These are phyloP conservation scores for Delia radicum DNA, from an alignment of 1,140 invertebrate species.

Conservation along the genomic window DNA sequence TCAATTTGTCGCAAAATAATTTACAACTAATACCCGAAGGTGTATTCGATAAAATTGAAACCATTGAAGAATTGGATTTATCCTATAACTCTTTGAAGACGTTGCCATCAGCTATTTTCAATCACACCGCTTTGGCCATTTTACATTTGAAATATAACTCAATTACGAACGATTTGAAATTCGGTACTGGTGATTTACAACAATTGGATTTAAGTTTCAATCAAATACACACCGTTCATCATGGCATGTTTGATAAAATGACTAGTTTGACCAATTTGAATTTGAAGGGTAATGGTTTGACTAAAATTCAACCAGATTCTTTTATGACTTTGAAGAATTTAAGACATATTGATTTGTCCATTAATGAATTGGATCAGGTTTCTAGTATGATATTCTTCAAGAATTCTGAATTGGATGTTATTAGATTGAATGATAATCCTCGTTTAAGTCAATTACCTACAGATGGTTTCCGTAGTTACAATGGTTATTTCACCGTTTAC, in stretches of 20 bases:
- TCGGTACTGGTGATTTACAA: conserved; percentile 60
- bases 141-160: conserved; percentile 64
- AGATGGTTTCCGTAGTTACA: conserved; percentile 61
- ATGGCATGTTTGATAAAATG: conserved; percentile 66
- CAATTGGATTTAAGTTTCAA: conserved; percentile 67
- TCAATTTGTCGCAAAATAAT: conserved; percentile 66
- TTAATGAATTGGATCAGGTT: conserved; percentile 66
- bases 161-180: conserved; percentile 58
- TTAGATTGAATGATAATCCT: conserved; percentile 68
- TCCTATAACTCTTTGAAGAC: conserved; percentile 64
- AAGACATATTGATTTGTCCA: conserved; percentile 67
- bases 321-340: conserved; percentile 65
- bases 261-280: conserved; percentile 64
- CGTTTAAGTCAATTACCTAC: conserved; percentile 63
- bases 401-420: conserved; percentile 66
- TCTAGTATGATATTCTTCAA: conserved; percentile 66
- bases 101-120: conserved; percentile 63
- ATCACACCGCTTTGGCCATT: conserved; percentile 62
- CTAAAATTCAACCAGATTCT: conserved; percentile 66
- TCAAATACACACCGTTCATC: conserved; percentile 63
- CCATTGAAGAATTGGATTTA: conserved; percentile 67
- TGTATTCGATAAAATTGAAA: conserved; percentile 61
- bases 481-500: conserved; percentile 64
- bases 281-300: conserved; percentile 65
- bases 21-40: conserved; percentile 63